Conservation (phyloP, 2,797 vertebrate genomes). For the Falco cherrug region DNA sequence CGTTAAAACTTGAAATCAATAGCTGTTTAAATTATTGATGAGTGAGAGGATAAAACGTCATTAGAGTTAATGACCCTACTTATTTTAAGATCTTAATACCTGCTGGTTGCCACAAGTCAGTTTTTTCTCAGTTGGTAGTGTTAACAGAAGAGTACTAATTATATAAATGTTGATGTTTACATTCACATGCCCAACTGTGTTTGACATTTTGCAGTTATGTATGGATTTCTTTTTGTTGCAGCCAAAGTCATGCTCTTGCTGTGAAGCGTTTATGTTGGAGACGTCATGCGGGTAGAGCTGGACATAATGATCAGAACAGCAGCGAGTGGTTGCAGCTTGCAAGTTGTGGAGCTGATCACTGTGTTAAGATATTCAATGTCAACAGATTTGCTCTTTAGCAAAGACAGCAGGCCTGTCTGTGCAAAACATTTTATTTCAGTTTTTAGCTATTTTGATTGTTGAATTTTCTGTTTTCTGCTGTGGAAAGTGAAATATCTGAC, state of each 20-base stretch:
- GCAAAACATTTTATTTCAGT: not conserved
- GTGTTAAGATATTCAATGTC: slow-evolving; percentile 92
- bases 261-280: slow-evolving; percentile 92
- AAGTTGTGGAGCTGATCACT: slow-evolving; percentile 90
- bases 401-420: not conserved
- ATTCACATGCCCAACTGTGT: slow-evolving; percentile 39
- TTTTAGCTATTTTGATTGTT: not conserved
- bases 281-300: slow-evolving; percentile 76
- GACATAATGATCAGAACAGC: slow-evolving; percentile 69
- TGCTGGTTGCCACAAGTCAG: slow-evolving; percentile 55
- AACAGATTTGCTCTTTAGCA: slow-evolving; percentile 82
- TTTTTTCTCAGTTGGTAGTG: slow-evolving; percentile 45
- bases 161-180: slow-evolving; percentile 43
- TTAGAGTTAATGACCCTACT: slow-evolving; percentile 52
- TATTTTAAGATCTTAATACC: slow-evolving; percentile 61
- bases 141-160: slow-evolving; percentile 59
- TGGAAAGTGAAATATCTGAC: not conserved
- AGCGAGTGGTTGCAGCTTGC: slow-evolving; percentile 89
- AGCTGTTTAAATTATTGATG: slow-evolving; percentile 70
- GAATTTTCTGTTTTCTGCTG: not conserved
- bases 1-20: slow-evolving; percentile 61
- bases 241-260: slow-evolving; percentile 89
- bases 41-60: slow-evolving; percentile 66
- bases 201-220: slow-evolving; percentile 59
- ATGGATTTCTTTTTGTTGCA: slow-evolving; percentile 72